Evolutionary conservation across 2,113 vertebrate species (phyloP), one percentile per base, ranked within the genome.

Genomic region (Mustelus asterias): DNA sequence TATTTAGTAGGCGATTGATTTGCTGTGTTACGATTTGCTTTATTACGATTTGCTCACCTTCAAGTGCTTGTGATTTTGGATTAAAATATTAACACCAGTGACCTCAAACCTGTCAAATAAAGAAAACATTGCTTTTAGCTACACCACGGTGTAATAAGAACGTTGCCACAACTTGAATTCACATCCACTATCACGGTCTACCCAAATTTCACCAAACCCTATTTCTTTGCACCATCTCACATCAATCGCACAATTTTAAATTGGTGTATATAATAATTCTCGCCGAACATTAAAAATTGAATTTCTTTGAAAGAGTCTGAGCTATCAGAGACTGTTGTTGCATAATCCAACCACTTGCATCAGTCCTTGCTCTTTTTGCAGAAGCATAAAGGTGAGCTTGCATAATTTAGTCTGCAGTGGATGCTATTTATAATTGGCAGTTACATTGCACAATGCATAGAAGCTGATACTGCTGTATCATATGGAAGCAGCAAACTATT

Each of bases 361-460:
- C 44, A 72, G 93, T 13, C 67, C 63, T 9, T 94, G 92, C n/a
- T 94, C 18, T 16, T 95, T 69, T 69, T 95, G n/a, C 24, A 95
- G 93, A 48, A 95, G 41, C 37, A 72, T 70, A 72, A 69, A 95
- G 41, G 69, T 95, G 41, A 95, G 93, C 65, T 70, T 70, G 65
- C 93, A 95, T 69, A 72, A 92, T 92, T 95, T 72, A 95, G 63
- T 44, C 86, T 60, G 58, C 7, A 33, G 89, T 37, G 89, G n/a
- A 95, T 95, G 93, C 65, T 72, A 70, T 54, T 90, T 90, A 48
- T 70, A 70, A n/a, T 41, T 18, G 80, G n/a, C n/a, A 83, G 69
- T 70, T n/a, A 85, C 60, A 4, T 60, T 93, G 41, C 92, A 94
- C 92, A 94, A 94, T 94, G 92, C 65, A 89, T 44, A 94, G 69